These are phyloP conservation scores for Ascaphus truei DNA, from an alignment of 2,113 vertebrate species.

Conservation along the genomic window DNA sequence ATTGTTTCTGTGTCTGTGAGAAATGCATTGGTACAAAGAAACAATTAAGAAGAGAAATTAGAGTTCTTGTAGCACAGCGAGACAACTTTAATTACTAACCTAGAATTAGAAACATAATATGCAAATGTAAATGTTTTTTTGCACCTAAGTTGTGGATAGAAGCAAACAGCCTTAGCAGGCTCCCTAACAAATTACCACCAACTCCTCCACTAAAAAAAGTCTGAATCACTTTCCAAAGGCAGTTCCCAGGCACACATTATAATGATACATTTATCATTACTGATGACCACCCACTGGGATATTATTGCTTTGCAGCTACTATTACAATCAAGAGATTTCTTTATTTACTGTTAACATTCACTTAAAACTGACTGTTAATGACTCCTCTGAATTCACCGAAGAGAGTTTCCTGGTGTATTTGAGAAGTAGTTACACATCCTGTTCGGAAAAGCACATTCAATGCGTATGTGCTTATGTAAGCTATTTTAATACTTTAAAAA, in stretches of 20 bases:
- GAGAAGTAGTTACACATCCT: constrained; percentile 57
- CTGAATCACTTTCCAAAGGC: constrained; percentile 62
- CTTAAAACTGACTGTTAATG: constrained; percentile 79
- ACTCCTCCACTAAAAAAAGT: constrained; percentile 61
- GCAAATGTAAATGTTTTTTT: constrained; percentile 71
- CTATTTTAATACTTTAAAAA: too few species aligned
- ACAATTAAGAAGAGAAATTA: constrained; percentile 63
- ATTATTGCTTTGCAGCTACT: constrained; percentile 75
- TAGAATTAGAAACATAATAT: constrained; percentile 74
- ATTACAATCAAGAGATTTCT: constrained; percentile 78
- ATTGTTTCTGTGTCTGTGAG: constrained; percentile 53
- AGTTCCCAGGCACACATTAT: constrained; percentile 63
- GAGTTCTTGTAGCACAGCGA: constrained; percentile 61
- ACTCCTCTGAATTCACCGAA: constrained; percentile 71
- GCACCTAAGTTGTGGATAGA: constrained; percentile 69
- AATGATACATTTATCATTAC: constrained; percentile 72
- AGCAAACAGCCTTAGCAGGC: constrained; percentile 58
- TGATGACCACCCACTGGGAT: constrained; percentile 81
- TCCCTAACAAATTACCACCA: constrained; percentile 57
- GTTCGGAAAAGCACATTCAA: constrained; percentile 43
- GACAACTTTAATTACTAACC: constrained; percentile 73
- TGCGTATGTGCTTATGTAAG: too few species aligned
- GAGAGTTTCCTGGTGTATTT: constrained; percentile 65
- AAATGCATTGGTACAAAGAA: constrained; percentile 67
- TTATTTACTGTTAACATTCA: constrained; percentile 83